Conservation (phyloP, 1,140 invertebrate species). For the Drosophila obscura region DNA sequence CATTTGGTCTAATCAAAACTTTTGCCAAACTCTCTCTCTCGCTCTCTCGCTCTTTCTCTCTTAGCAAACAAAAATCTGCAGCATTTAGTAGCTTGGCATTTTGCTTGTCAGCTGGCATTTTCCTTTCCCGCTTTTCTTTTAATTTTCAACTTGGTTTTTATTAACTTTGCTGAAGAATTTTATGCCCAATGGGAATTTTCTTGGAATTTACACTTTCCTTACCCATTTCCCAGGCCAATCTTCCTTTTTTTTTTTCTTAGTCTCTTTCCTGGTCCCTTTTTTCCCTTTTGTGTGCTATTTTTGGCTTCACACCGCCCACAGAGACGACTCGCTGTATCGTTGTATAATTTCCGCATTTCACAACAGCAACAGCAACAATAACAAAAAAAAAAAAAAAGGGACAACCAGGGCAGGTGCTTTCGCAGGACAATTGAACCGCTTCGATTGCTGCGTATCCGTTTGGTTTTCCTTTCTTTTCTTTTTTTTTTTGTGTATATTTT, state of each 20-base stretch:
- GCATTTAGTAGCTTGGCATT: conserved; percentile 66
- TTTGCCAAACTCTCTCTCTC: conserved; percentile 31
- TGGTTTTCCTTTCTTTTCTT: conserved; percentile 13
- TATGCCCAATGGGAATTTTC: conserved; percentile 66
- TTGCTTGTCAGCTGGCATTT: conserved; percentile 52
- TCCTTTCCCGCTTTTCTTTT: conserved; percentile 2
- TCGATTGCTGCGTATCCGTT: conserved; percentile 60
- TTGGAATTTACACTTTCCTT: conserved; percentile 66
- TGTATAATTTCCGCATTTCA: conserved; percentile 40
- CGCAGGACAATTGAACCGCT: conserved; percentile 65
- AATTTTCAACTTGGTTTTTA: conserved; percentile 51
- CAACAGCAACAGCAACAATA: conserved; percentile 1
- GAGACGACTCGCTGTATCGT: conserved; percentile 40
- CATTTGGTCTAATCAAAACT: conserved; percentile 78
- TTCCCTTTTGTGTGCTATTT: conserved; percentile 49
- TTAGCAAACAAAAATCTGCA: conserved; percentile 34
- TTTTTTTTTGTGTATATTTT: no score
- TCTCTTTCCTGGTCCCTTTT: conserved; percentile 10
- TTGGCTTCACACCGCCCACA: conserved; percentile 36
- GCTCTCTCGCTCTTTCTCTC: background rate
- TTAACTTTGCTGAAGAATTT: conserved; percentile 66
- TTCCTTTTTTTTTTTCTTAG: background rate
- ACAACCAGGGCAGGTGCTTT: conserved; percentile 49
- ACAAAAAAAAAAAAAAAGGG: conserved; percentile 3
- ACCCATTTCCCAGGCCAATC: background rate